Base-by-base conservation (phyloP, 2,113 vertebrate species). In the Mormyrus iriodes region DNA sequence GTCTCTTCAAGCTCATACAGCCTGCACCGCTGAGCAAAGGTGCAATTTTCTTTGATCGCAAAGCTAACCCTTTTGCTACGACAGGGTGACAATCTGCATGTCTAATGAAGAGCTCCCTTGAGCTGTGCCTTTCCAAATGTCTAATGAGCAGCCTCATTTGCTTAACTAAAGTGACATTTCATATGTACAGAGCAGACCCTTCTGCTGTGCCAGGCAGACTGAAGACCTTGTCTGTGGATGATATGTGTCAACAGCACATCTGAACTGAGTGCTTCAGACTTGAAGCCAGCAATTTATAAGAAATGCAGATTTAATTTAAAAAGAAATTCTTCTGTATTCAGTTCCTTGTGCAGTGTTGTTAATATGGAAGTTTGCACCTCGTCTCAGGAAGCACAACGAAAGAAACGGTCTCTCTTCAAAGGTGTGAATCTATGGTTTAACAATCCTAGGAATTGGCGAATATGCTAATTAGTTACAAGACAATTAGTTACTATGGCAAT, bases 401-500 rank as follows among this genome's bases (percentile, higher is more conserved):
- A 84, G 2, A 42, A 21, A 79, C 19, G 39, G 31, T 4, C 5
- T 2, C 15, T 82, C 35, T 82, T 19, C 44, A 48, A 48, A 84
- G 82, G 55, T 55, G 85, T 53, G 48, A 53, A 19, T 86, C 15
- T 86, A 86, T 17, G 51, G 49, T 86, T 19, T 86, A 35, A 31
- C 49, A 35, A 86, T 55, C 51, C 3, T 5, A 39, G 51, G 27
- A 4, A 35, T 86, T 51, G 42, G 44, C 24, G 51, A 85, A 85
- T 44, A 85, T 85, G 49, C 12, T 31, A 86, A 86, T 86, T 86
- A 21, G 42, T 86, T 52, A 27, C 27, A 48, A 13, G 44, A 84
- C 82, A 86, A 86, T 86, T 86, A 86, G 51, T 86, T 53, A 86
- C 51, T 49, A 86, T 31, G 46, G 51, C 51, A 27, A 86, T 86